Base-by-base conservation (phyloP, 2,113 vertebrate species). In the Antennarius striatus region DNA sequence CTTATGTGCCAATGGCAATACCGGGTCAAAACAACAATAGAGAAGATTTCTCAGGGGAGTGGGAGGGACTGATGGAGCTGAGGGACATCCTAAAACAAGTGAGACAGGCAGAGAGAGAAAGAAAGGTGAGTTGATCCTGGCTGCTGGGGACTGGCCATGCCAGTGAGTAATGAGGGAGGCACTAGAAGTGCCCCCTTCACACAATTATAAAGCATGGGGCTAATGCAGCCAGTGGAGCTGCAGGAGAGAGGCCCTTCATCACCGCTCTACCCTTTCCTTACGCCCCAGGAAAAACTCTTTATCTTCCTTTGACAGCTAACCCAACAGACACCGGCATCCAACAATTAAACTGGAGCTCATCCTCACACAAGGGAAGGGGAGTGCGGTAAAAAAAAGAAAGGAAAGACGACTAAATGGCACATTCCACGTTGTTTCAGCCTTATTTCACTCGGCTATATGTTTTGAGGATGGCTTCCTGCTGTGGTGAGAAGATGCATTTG, bases 131-230 rank as follows among this genome's bases (percentile, higher is more conserved):
- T 85, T 86, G 83, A 82, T 80, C 83, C 85, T 89, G 63, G 63
- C 79, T 84, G 88, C 80, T 81, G 81, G 80, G 73, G 84, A 75
- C 64, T 61, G 85, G 69, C 81, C 60, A 63, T 73, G 85, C 82
- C 67, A 46, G 75, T 91, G 89, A 92, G 87, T 91, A 89, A 92
- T 91, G 91, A 86, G 82, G 71, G 80, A 85, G 88, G 81, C 84
- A 82, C 54, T 90, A 76, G 81, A 89, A 88, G 87, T 88, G 89
- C 85, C 88, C 90, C 89, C 79, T 81, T 90, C 91, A 88, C 89
- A 88, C 91, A 91, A 90, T 93, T 92, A 92, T 91, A 91, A 91
- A 90, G 90, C 65, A 63, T 52, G 68, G 67, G 86, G 88, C 84
- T 91, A 88, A 91, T 90, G 87, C 89, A 86, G 84, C 80, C 88